Evolutionary conservation across 2,113 vertebrate genomes (phyloP), one percentile per base, ranked within the genome.

Genomic region (Dipodomys ordii): DNA sequence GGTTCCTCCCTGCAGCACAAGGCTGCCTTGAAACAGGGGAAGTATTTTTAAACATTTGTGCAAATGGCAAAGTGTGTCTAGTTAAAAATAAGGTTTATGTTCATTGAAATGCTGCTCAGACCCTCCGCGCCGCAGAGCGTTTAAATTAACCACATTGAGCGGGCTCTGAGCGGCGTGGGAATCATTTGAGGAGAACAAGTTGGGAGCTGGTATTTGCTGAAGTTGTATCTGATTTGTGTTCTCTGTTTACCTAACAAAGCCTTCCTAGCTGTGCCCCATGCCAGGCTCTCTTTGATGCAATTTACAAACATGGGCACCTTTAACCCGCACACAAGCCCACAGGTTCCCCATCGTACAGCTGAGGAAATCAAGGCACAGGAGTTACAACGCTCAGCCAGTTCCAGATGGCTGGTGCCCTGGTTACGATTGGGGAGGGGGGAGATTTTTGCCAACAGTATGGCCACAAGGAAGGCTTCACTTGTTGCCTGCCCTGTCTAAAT

Each of bases 31-130:
- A 69, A 95, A 91, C 78, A 39, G 65, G 68, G 90, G 71, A 93
- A 84, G 96, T 97, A 97, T 97, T 97, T 97, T 97, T 96, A 97
- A 97, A 97, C 95, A 95, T 97, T 97, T 96, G 93, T 39, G 81
- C 93, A 87, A 96, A 93, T 90, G 96, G 95, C 94, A 79, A 91
- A 94, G 92, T 92, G 90, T 94, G 91, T 96, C 94, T 97, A 87
- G 97, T 97, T 97, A 97, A 97, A 97, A 97, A 97, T 97, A 97
- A 97, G 93, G 94, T 94, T 91, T 94, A 69, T 82, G 91, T 95
- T 95, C 97, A 97, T 94, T 97, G 95, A 96, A 92, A 97, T 97
- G 95, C 96, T 1, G 81, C 68, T 89, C 94, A 92, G 96, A 94
- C 87, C 30, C 49, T 11, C 83, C 80, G 19, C 68, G 83, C 95